Conservation (phyloP, 1,140 invertebrate genomes). For the Orius insidiosus region DNA sequence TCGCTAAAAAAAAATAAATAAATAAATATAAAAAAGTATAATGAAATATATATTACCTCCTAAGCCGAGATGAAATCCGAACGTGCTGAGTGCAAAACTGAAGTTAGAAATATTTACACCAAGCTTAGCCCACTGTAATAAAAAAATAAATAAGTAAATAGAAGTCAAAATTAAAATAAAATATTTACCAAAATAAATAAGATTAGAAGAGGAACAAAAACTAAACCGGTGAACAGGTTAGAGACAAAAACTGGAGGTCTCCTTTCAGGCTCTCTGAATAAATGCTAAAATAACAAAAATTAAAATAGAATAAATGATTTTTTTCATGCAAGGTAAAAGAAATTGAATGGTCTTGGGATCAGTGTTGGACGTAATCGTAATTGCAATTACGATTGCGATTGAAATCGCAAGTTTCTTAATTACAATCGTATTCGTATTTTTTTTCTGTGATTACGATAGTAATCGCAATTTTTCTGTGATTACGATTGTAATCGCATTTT, state of each 20-base stretch:
- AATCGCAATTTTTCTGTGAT: too few species aligned
- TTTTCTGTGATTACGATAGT: too few species aligned
- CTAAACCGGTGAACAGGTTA: slow-evolving; percentile 74
- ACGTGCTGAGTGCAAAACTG: slow-evolving; percentile 53
- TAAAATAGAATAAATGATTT: too few species aligned
- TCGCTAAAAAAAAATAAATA: slow-evolving; percentile 37
- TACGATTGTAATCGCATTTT: too few species aligned
- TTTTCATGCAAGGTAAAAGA: too few species aligned
- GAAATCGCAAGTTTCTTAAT: too few species aligned
- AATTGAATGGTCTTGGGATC: too few species aligned
- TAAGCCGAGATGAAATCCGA: slow-evolving; percentile 76
- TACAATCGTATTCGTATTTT: too few species aligned
- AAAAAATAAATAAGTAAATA: slow-evolving; percentile 11
- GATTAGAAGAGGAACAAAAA: slow-evolving; percentile 62
- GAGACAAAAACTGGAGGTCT: slow-evolving; percentile 74
- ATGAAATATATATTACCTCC: slow-evolving; percentile 33
- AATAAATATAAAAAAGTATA: neutral
- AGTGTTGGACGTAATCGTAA: too few species aligned
- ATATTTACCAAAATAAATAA: slow-evolving; percentile 52
- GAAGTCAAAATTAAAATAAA: slow-evolving; percentile 3
- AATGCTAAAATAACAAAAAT: slow-evolving; percentile 60
- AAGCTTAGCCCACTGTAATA: slow-evolving; percentile 62
- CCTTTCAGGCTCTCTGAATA: slow-evolving; percentile 83
- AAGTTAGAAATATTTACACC: slow-evolving; percentile 81
- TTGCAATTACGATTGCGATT: too few species aligned